Evolutionary conservation across 2,797 vertebrate species (phyloP), one percentile per base, ranked within the genome.

Genomic region (Scarus forsteni): DNA sequence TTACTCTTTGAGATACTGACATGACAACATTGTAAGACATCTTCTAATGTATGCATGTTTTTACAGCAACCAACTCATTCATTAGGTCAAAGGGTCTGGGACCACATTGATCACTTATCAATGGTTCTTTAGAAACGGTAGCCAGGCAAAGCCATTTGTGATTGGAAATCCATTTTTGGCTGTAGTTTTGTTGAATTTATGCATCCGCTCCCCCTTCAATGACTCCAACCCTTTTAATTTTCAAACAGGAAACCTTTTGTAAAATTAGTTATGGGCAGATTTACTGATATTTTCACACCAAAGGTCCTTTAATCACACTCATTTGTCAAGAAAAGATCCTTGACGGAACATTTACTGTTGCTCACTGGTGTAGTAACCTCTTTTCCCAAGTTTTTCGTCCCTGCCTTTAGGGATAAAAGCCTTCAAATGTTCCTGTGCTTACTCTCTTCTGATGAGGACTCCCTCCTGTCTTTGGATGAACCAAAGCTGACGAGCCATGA

Each of bases 111-210:
- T 85, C 73, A 39, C 74, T 82, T 84, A 86, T 82, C 80, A 51
- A 69, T 45, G 45, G 71, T 77, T 86, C 88, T 86, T 87, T 74
- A 70, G 51, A 79, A 84, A 85, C 73, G 80, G 59, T 62, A 52
- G 63, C 11, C 6, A 78, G 74, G 62, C 59, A 84, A 75, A 82
- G 80, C 69, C 43, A 68, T 88, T 81, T 79, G 82, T 77, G 83
- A 90, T 86, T 62, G 83, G 54, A 88, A 92, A 92, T 92, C 85
- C 68, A 89, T 87, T 85, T 88, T 83, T 74, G 77, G 91, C 87
- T 86, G 82, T 67, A 82, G 85, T 88, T 83, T 74, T 77, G 91
- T 88, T 86, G 82, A 70, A 82, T 87, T 66, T 39, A 79, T 82
- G 64, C 83, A 70, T 81, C 77, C 86, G 81, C 69, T 73, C 60